Percentiles rank a stretch among this genome's conserved stretches.
These are phyloP conservation scores for Tholera decimalis DNA, from an alignment of 2,888 invertebrate species.

Conservation along the genomic window DNA sequence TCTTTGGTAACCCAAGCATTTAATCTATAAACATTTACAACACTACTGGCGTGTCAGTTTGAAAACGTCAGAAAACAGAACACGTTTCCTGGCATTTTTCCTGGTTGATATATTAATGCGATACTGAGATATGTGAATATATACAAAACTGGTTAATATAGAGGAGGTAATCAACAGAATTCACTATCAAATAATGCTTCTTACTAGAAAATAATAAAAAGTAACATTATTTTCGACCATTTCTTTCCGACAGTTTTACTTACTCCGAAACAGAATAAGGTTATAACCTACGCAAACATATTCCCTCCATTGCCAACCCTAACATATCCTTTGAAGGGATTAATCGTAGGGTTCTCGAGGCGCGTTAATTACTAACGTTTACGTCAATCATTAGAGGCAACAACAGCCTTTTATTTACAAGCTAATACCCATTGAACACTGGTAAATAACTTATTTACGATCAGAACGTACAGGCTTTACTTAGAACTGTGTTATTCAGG, in stretches of 20 bases:
- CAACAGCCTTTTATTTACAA: constrained; percentile 73
- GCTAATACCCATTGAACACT: constrained; percentile 67
- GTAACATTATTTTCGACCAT: background rate
- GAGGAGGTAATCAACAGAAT: background rate
- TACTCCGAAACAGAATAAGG: constrained; percentile 18
- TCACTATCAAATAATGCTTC: background rate
- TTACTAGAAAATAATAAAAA: background rate
- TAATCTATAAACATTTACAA: background rate
- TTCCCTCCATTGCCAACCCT: constrained; percentile 59
- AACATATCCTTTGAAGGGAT: constrained; percentile 75
- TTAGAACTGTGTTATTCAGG: constrained; percentile 16
- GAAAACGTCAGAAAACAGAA: constrained; percentile 11
- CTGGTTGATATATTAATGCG: too few species aligned
- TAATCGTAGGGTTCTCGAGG: constrained; percentile 70
- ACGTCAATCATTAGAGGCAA: constrained; percentile 73
- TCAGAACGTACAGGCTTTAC: constrained; percentile 39
- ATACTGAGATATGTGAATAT: too few species aligned
- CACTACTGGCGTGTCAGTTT: background rate
- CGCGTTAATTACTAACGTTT: constrained; percentile 79
- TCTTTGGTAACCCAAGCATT: background rate
- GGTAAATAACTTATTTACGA: constrained; percentile 68
- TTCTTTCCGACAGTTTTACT: constrained; percentile 3
- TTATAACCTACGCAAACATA: background rate
- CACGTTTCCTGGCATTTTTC: too few species aligned
- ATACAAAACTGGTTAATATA: too few species aligned